Evolutionary conservation across 2,113 vertebrate species (phyloP).

Genomic region (Lepus timidus): DNA sequence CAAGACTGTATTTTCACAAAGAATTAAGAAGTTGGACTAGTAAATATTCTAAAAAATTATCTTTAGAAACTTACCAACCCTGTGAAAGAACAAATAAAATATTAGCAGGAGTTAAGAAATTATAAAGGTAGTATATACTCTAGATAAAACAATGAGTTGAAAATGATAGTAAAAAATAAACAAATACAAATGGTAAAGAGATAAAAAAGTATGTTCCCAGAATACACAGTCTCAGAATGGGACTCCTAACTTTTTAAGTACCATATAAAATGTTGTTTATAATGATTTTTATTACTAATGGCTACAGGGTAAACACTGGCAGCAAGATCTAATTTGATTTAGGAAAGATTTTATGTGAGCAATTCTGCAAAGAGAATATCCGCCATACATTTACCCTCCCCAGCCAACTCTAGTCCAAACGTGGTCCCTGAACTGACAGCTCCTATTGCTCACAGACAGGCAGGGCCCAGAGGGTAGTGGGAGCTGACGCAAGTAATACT

Average conservation of each 20-base stretch:
- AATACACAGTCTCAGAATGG: background rate
- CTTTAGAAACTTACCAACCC: background rate
- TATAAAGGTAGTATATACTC: background rate
- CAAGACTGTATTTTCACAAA: background rate
- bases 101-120: background rate
- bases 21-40: slow-evolving; percentile 22
- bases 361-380: background rate
- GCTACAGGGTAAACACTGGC: slow-evolving; percentile 65
- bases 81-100: slow-evolving; percentile 47
- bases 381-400: fast-evolving
- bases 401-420: fast-evolving
- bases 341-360: slow-evolving; percentile 69
- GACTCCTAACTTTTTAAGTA: background rate
- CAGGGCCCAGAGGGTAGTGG: background rate
- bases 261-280: background rate
- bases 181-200: background rate
- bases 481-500: background rate
- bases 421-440: background rate
- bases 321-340: slow-evolving; percentile 73
- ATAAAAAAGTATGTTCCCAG: background rate
- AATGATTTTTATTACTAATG: slow-evolving; percentile 69
- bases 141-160: background rate
- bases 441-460: background rate
- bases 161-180: slow-evolving; percentile 10
- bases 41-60: background rate